Evolutionary conservation across 2,113 vertebrate genomes (phyloP), one percentile per base, ranked within the genome.

Genomic region (Vombatus ursinus): DNA sequence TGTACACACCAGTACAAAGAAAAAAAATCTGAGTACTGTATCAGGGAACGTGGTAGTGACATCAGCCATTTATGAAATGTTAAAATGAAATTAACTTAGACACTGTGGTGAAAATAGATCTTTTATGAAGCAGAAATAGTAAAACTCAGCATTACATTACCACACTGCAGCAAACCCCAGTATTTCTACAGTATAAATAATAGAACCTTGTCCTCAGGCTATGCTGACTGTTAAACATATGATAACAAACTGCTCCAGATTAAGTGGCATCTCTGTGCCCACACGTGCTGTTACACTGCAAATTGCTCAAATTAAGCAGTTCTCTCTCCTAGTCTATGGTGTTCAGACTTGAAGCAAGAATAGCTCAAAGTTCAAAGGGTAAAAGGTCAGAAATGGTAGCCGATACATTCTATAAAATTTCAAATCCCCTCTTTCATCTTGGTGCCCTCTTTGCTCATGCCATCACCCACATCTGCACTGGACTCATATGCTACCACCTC

Each of bases 121-220:
- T 52, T 50, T 53, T 52, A 44, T 90, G 91, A 95, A 96, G 50
- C 3, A 50, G 91, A 95, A 96, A 68, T n/a, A 91, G 95, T 44
- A 94, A 94, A 92, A 94, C 47, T 93, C 77, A 95, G 26, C 91
- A 96, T 84, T 89, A 7, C 48, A 50, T 93, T 96, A 68, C 90
- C 68, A 90, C 90, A 48, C 90, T 50, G 90, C 50, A 26, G 48
- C 50, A 95, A 94, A 97, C 92, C 92, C 77, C 47, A 96, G 0
- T 89, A 77, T 93, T 95, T 25, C 49, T 95, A 48, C 95, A 57
- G 94, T 90, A 54, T 96, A 92, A 90, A 57, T 57, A 48, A 68
- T 47, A 94, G 91, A 51, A 50, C 96, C 95, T 95, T 97, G 95
- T 97, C 92, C 95, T 96, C 53, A 44, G 94, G 93, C 94, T 93